Percentiles rank a stretch among this genome's conserved stretches.
phyloP scores from a whole-genome alignment of 2,797 vertebrate genomes.

The Lepus oiostolus region DNA sequence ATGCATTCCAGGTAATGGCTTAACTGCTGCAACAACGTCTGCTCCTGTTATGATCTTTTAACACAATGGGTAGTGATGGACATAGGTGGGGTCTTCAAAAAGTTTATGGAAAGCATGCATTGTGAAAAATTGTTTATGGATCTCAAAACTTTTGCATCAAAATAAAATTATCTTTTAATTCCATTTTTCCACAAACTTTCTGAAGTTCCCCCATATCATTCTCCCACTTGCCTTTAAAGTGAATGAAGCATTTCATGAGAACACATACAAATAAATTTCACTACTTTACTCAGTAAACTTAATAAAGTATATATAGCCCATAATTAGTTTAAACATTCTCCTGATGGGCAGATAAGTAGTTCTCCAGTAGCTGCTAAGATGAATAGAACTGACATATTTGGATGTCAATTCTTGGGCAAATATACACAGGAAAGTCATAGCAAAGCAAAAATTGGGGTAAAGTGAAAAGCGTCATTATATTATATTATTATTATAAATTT shows the following conservation, averaged over 20 bases:
- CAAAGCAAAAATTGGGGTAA: not conserved
- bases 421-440: not conserved
- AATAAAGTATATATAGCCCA: not conserved
- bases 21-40: no score
- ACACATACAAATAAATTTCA: not conserved
- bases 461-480: not conserved
- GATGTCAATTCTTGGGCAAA: not conserved
- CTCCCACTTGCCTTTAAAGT: slow-evolving; percentile 11
- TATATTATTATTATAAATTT: no score
- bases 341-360: not conserved
- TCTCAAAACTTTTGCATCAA: no score
- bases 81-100: not conserved
- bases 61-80: not conserved
- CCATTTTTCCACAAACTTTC: no score
- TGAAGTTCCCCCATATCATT: not conserved
- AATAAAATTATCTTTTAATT: no score
- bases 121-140: no score
- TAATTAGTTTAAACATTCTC: slow-evolving; percentile 9
- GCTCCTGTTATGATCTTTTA: not conserved
- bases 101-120: no score
- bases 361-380: not conserved
- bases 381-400: slow-evolving; percentile 1
- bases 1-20: no score
- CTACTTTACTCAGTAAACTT: slow-evolving; percentile 28
- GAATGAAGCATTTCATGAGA: not conserved